Evolutionary conservation across 2,113 vertebrate genomes (phyloP).

Genomic region (Pandion haliaetus): DNA sequence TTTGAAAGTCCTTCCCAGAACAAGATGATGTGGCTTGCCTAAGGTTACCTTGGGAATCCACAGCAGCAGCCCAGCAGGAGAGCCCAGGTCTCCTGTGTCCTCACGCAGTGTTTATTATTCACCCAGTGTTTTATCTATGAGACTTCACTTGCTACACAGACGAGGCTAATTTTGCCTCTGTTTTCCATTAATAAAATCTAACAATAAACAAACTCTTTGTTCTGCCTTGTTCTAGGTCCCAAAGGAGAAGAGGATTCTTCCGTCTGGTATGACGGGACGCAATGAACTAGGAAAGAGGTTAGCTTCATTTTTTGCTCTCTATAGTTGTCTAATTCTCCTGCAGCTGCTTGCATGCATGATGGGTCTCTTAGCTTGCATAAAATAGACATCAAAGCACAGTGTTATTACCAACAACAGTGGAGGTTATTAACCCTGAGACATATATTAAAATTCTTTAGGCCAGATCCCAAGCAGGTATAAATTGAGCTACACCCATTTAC

Average conservation of each 20-base stretch:
- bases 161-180: background rate
- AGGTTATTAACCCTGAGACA: constrained; percentile 36
- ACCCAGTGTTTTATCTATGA: background rate
- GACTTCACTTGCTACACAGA: background rate
- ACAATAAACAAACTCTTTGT: background rate
- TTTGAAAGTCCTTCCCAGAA: background rate
- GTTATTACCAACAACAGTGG: constrained; percentile 33
- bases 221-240: constrained; percentile 73
- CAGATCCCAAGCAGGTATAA: constrained; percentile 15
- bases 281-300: constrained; percentile 88
- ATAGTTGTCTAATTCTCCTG: background rate
- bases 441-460: constrained; percentile 45
- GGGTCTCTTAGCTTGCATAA: constrained; percentile 35
- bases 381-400: constrained; percentile 33
- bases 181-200: background rate
- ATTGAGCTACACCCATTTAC: constrained; percentile 31
- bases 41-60: background rate
- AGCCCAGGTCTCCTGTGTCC: background rate
- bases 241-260: constrained; percentile 86
- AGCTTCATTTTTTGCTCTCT: constrained; percentile 9
- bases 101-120: background rate
- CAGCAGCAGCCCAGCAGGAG: background rate
- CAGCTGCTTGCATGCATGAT: constrained; percentile 20
- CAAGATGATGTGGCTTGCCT: background rate
- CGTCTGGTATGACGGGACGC: constrained; percentile 72